These are phyloP conservation scores for Strix uralensis DNA, from an alignment of 2,113 vertebrate genomes.

Conservation along the genomic window DNA sequence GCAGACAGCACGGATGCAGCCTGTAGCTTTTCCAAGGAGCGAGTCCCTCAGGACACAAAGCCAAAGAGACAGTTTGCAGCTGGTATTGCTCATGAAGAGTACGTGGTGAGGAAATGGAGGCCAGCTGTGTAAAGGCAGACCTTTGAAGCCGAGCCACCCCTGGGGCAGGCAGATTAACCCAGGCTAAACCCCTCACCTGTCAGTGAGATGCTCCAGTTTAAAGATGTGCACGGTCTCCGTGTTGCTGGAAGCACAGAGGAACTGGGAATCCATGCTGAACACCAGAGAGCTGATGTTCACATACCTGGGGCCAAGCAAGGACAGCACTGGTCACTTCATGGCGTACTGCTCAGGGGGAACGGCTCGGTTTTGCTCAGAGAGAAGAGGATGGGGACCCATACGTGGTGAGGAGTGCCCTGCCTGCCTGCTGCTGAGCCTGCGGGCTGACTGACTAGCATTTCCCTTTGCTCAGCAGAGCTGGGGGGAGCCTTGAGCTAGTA, in stretches of 20 bases:
- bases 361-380: neutral
- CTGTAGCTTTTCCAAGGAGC: neutral
- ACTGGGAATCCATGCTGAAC: conserved; percentile 92
- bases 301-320: conserved; percentile 74
- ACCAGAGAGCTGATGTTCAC: conserved; percentile 92
- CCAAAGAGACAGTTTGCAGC: neutral
- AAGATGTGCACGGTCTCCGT: conserved; percentile 95
- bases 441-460: neutral
- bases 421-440: neutral
- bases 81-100: neutral
- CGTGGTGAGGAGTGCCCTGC: neutral
- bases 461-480: neutral
- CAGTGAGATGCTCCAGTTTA: conserved; percentile 87
- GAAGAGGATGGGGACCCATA: neutral
- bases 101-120: neutral
- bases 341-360: neutral
- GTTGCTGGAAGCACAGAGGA: conserved; percentile 94
- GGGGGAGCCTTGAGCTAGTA: neutral
- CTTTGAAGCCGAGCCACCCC: neutral
- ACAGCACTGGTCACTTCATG: neutral
- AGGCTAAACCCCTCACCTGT: conserved; percentile 72
- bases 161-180: neutral
- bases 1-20: neutral
- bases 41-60: neutral
- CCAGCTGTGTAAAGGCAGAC: neutral